A percentile compares a stretch with the other conserved stretches of the same genome.
Evolutionary conservation across 2,888 invertebrate genomes (phyloP).

Genomic region (Melitaea athalia): DNA sequence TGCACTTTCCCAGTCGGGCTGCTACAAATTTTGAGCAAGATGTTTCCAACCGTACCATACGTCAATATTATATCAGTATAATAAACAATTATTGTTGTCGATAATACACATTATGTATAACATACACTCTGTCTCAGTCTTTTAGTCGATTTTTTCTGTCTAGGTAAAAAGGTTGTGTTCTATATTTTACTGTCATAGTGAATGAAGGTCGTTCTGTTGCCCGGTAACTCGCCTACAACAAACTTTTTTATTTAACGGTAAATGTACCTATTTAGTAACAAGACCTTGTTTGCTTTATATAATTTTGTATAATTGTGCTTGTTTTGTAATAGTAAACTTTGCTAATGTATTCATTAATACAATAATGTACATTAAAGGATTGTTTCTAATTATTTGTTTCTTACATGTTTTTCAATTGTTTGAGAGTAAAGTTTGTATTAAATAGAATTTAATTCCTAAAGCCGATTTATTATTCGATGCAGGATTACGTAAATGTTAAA

Average conservation of each 20-base stretch:
- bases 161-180: background rate
- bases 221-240: constrained; percentile 34
- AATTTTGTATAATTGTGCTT: background rate
- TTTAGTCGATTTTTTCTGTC: background rate
- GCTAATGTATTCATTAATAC: background rate
- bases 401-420: too few relatives aligned
- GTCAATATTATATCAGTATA: too few relatives aligned
- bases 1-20: too few relatives aligned
- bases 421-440: too few relatives aligned
- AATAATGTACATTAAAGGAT: too few relatives aligned
- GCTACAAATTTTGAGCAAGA: too few relatives aligned
- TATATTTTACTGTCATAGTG: background rate
- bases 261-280: background rate
- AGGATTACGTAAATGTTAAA: too few relatives aligned
- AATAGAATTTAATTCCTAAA: too few relatives aligned
- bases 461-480: too few relatives aligned
- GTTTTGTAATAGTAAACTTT: background rate
- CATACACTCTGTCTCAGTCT: background rate
- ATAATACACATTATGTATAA: background rate
- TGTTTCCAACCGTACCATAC: too few relatives aligned
- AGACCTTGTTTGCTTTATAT: constrained; percentile 2
- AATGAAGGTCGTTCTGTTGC: constrained; percentile 34
- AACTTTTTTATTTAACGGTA: constrained; percentile 15
- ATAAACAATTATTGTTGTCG: too few relatives aligned
- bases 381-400: too few relatives aligned